Conservation (phyloP, 1,140 invertebrate species). For the Eubasilissa regina region DNA sequence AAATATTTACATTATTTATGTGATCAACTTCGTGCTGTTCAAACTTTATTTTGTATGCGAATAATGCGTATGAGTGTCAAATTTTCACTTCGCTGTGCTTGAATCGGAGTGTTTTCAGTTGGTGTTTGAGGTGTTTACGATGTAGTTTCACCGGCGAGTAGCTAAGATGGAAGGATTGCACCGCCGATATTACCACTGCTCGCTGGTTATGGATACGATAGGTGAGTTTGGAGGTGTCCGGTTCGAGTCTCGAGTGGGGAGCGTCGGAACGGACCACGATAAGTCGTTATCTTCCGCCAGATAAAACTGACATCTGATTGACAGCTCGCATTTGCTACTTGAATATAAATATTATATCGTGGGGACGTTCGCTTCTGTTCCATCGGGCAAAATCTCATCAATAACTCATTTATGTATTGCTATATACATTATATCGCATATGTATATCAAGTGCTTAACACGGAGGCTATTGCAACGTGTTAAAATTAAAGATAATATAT, state of each 20-base stretch:
- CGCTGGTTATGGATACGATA: slow-evolving; percentile 27
- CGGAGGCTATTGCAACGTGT: slow-evolving; percentile 36
- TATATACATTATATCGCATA: slow-evolving; percentile 25
- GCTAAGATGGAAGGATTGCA: slow-evolving; percentile 25
- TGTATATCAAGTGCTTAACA: slow-evolving; percentile 15
- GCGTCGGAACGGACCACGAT: slow-evolving; percentile 15
- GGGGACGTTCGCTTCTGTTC: slow-evolving; percentile 20
- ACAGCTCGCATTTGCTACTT: slow-evolving; percentile 28
- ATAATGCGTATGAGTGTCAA: slow-evolving; percentile 25
- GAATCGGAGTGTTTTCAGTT: slow-evolving; percentile 15
- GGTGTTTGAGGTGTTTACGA: slow-evolving; percentile 41
- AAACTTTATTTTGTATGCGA: slow-evolving; percentile 25
- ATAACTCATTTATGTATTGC: slow-evolving; percentile 16
- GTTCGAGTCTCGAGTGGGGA: slow-evolving; percentile 34
- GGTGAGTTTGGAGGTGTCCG: slow-evolving; percentile 46
- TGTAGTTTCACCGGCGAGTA: slow-evolving; percentile 41
- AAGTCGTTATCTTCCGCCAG: slow-evolving; percentile 41
- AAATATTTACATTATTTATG: slow-evolving; percentile 30
- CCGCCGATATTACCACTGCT: slow-evolving; percentile 19
- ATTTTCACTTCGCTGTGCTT: slow-evolving; percentile 2
- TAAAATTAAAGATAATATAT: slow-evolving; percentile 36
- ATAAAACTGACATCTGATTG: slow-evolving; percentile 51
- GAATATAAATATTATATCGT: background rate
- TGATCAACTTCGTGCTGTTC: slow-evolving; percentile 15
- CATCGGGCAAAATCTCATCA: slow-evolving; percentile 28